phyloP scores from a whole-genome alignment of 2,797 vertebrate species.

The Rhodeus uyekii region DNA sequence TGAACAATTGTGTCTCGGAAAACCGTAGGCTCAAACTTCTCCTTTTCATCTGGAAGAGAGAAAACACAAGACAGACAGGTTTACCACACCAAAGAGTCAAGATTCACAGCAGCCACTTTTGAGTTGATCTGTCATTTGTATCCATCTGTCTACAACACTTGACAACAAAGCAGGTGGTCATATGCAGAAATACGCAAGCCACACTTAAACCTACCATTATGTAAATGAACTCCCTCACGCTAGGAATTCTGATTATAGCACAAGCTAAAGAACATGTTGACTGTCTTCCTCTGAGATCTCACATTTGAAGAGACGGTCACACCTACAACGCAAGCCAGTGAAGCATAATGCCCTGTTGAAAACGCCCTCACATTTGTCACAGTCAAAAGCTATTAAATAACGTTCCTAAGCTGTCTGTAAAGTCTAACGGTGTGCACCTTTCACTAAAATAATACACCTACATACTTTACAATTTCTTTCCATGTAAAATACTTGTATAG shows the following conservation, averaged over 20 bases:
- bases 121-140: neutral
- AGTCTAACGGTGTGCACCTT: neutral
- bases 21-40: slow-evolving; percentile 95
- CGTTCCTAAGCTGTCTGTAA: slow-evolving; percentile 8
- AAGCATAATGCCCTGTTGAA: slow-evolving; percentile 41
- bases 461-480: neutral
- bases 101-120: neutral
- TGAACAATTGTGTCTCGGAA: slow-evolving; percentile 91
- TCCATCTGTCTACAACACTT: neutral
- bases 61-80: neutral
- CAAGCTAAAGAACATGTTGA: slow-evolving; percentile 27
- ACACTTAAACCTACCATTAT: neutral
- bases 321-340: slow-evolving; percentile 28
- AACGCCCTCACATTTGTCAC: slow-evolving; percentile 36
- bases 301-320: slow-evolving; percentile 32
- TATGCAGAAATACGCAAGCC: neutral
- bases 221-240: slow-evolving; percentile 22
- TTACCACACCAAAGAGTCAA: neutral
- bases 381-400: slow-evolving; percentile 28
- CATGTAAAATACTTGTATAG: neutral
- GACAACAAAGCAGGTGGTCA: neutral
- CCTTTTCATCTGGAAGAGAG: slow-evolving; percentile 87
- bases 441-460: slow-evolving; percentile 5
- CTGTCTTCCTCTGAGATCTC: slow-evolving; percentile 33
- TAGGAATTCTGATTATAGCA: slow-evolving; percentile 27